phyloP scores from a whole-genome alignment of 2,113 vertebrate species.

The Eira barbara region DNA sequence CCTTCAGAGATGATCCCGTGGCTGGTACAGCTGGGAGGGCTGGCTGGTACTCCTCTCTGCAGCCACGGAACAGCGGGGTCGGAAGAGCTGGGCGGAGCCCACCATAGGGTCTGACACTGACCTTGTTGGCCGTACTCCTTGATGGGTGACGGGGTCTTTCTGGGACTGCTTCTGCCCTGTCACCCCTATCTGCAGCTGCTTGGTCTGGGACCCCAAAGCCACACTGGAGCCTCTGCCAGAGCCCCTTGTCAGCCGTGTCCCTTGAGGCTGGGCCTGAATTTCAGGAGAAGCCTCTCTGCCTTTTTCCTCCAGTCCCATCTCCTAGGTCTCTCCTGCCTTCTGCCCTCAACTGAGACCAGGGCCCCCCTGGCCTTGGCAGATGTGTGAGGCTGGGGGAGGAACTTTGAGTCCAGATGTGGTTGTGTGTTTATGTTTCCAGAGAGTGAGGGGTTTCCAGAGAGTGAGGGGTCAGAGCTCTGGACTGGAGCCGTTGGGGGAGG shows the following conservation, averaged over 20 bases:
- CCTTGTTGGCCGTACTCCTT: neutral
- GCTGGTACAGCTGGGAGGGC: neutral
- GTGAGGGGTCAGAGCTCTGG: slow-evolving; percentile 57
- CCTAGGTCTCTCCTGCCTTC: slow-evolving; percentile 31
- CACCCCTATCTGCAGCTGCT: neutral
- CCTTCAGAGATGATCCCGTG: neutral
- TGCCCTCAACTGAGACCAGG: slow-evolving; percentile 58
- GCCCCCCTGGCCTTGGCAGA: slow-evolving; percentile 55
- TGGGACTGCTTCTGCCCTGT: neutral
- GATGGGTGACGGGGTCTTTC: neutral
- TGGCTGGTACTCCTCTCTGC: neutral
- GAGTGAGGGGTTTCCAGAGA: slow-evolving; percentile 68
- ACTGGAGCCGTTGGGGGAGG: slow-evolving; percentile 53
- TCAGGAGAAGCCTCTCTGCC: neutral
- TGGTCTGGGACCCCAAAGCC: neutral
- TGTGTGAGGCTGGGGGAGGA: slow-evolving; percentile 54
- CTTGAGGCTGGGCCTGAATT: neutral
- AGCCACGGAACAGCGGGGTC: neutral
- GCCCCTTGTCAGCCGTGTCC: neutral
- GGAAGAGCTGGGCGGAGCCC: neutral
- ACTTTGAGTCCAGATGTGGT: slow-evolving; percentile 71
- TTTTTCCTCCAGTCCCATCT: neutral
- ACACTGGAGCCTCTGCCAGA: neutral
- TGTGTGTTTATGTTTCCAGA: slow-evolving; percentile 76
- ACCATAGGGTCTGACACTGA: neutral